These are phyloP conservation scores for Athripsodes cinereus DNA, from an alignment of 2,888 invertebrate species.

Conservation along the genomic window DNA sequence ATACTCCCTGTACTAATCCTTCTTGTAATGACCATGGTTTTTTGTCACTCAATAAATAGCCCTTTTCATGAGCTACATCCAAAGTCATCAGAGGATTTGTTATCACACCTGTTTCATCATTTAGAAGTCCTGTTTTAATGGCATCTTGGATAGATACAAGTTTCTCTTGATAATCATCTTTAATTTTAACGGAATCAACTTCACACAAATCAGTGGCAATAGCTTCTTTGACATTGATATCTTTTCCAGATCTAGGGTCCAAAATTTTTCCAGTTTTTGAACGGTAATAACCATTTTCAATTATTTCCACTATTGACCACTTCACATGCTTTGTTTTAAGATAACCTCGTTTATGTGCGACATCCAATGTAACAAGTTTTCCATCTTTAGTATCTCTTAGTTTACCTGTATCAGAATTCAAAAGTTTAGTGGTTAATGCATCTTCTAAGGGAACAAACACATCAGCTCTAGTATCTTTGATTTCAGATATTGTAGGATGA, in stretches of 20 bases:
- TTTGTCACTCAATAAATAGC: constrained; percentile 70
- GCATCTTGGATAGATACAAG: constrained; percentile 66
- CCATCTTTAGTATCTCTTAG: constrained; percentile 68
- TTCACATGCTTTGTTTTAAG: constrained; percentile 66
- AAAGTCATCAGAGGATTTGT: constrained; percentile 65
- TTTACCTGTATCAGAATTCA: constrained; percentile 65
- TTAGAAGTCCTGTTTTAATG: constrained; percentile 61
- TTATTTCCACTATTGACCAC: constrained; percentile 66
- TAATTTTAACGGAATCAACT: constrained; percentile 63
- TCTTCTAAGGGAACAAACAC: constrained; percentile 68
- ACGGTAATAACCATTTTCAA: constrained; percentile 71
- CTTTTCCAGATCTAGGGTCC: constrained; percentile 69
- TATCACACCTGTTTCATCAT: constrained; percentile 63
- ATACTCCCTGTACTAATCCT: constrained; percentile 73
- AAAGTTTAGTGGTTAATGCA: constrained; percentile 62
- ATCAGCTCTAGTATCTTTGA: constrained; percentile 69
- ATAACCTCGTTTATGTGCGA: constrained; percentile 63
- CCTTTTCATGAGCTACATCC: constrained; percentile 74
- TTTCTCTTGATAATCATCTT: constrained; percentile 62
- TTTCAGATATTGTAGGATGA: constrained; percentile 73
- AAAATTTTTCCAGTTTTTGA: constrained; percentile 68
- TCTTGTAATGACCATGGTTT: constrained; percentile 80
- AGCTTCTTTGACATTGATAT: constrained; percentile 69
- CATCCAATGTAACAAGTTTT: constrained; percentile 60
- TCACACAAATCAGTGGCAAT: constrained; percentile 67